These are phyloP conservation scores for Schizothorax lantsangensis DNA, from an alignment of 2,797 vertebrate genomes.

Conservation along the genomic window DNA sequence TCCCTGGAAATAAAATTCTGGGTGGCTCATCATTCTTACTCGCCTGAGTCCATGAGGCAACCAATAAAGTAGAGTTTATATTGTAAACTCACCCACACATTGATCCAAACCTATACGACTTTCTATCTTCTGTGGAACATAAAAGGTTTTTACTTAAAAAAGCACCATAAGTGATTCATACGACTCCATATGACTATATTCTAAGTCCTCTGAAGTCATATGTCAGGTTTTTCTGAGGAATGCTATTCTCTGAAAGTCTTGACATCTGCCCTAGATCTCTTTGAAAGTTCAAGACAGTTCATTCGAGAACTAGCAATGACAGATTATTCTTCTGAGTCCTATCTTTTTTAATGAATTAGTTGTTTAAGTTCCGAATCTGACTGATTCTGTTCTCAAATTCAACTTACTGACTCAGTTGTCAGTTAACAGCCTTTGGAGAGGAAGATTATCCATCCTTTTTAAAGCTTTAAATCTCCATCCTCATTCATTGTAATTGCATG, in stretches of 20 bases:
- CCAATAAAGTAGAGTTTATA: slow-evolving; percentile 33
- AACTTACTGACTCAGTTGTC: background rate
- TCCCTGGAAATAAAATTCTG: slow-evolving; percentile 40
- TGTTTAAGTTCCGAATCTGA: background rate
- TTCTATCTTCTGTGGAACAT: background rate
- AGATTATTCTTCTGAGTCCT: background rate
- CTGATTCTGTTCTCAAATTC: background rate
- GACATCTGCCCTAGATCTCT: background rate
- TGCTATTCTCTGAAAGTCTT: background rate
- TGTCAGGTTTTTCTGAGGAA: background rate
- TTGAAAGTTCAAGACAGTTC: background rate
- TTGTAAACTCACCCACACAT: background rate
- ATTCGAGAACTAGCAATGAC: background rate
- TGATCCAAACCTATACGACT: background rate
- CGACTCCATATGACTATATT: background rate
- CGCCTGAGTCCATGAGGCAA: background rate
- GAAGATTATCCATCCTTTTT: background rate
- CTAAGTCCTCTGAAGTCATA: background rate
- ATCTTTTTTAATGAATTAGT: background rate
- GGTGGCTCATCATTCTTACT: slow-evolving; percentile 38
- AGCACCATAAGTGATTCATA: background rate
- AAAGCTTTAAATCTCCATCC: background rate
- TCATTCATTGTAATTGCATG: background rate
- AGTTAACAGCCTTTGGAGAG: background rate
- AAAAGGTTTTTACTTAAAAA: background rate